phyloP scores from a whole-genome alignment of 2,113 vertebrate species.

The Zootoca vivipara region DNA sequence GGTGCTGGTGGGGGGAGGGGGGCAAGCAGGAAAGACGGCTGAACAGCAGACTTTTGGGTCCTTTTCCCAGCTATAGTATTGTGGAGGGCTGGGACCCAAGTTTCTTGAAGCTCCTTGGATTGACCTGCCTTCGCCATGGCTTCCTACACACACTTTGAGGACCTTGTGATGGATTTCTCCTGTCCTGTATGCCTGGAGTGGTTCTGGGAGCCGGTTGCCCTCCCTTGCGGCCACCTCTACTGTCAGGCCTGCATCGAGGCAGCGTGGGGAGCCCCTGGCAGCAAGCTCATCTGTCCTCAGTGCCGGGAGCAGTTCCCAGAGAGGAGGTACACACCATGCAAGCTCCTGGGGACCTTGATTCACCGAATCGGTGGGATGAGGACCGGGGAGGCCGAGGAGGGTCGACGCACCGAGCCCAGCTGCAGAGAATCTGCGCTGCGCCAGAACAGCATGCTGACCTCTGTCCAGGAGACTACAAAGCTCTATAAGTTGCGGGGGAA shows the following conservation, averaged over 20 bases:
- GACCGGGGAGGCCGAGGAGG: neutral
- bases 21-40: too few relatives aligned
- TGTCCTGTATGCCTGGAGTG: neutral
- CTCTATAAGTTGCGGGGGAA: neutral
- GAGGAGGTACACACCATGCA: neutral
- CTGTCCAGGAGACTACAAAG: neutral
- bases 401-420: neutral
- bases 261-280: neutral
- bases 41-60: neutral
- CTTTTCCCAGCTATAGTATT: neutral
- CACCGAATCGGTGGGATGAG: neutral
- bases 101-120: neutral
- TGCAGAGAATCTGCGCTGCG: neutral
- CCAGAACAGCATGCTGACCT: neutral
- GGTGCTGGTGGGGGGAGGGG: neutral
- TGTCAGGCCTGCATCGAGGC: slow-evolving; percentile 5
- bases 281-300: neutral
- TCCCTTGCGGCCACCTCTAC: slow-evolving; percentile 17
- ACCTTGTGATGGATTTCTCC: neutral
- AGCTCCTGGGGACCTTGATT: neutral
- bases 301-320: neutral
- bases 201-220: neutral
- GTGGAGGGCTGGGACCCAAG: too few relatives aligned
- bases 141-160: neutral
- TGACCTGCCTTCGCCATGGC: neutral